A percentile compares a stretch with the other conserved stretches of the same genome.
Evolutionary conservation across 2,113 vertebrate species (phyloP).

Genomic region (Charadrius vociferus): DNA sequence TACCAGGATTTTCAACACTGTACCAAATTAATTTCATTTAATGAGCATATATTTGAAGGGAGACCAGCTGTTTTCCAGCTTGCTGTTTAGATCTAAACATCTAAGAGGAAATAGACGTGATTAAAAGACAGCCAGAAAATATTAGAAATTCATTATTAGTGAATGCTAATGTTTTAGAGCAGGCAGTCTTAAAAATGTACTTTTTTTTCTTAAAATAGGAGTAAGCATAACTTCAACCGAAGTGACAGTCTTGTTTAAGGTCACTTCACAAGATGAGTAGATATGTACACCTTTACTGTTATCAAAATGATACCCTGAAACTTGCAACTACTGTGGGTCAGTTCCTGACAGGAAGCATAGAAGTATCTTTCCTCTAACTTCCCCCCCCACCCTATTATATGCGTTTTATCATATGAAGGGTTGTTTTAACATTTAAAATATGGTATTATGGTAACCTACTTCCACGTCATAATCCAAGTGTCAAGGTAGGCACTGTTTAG

Average conservation of each 20-base stretch:
- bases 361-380: not conserved
- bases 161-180: not conserved
- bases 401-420: not conserved
- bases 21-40: not conserved
- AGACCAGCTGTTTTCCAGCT: conserved; percentile 17
- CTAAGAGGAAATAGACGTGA: not conserved
- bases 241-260: not conserved
- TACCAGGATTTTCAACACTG: not conserved
- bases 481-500: not conserved
- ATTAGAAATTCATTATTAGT: not conserved
- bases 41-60: not conserved
- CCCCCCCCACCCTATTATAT: fast-evolving
- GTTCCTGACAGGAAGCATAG: not conserved
- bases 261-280: not conserved
- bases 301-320: not conserved
- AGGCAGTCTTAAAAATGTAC: not conserved
- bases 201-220: not conserved
- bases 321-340: not conserved
- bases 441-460: not conserved
- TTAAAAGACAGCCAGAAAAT: not conserved
- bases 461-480: not conserved
- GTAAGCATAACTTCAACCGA: not conserved
- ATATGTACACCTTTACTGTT: not conserved
- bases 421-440: not conserved
- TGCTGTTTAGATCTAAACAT: not conserved